Conservation (phyloP, 1,140 invertebrate species). For the Drosophila miranda region DNA sequence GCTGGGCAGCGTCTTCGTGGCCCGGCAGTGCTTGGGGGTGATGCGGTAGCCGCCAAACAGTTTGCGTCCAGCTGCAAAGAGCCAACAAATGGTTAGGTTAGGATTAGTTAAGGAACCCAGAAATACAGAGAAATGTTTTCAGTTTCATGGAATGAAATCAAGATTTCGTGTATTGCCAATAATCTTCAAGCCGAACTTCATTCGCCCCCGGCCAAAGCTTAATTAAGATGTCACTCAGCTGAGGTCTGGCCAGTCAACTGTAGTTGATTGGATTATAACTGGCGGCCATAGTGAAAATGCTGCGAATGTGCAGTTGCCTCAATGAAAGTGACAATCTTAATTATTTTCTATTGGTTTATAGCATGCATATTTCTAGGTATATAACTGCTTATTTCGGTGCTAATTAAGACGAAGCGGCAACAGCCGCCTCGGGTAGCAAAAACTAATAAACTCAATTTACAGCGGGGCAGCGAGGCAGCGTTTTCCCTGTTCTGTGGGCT, state of each 20-base stretch:
- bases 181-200: background rate
- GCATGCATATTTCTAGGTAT: constrained; percentile 4
- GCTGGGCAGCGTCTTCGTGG: constrained; percentile 84
- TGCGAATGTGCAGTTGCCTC: constrained; percentile 55
- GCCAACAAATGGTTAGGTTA: background rate
- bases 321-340: constrained; percentile 71
- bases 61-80: constrained; percentile 86
- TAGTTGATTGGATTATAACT: constrained; percentile 57
- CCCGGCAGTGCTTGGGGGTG: constrained; percentile 89
- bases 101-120: too few species aligned
- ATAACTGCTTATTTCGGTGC: constrained; percentile 42
- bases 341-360: constrained; percentile 9
- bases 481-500: constrained; percentile 48
- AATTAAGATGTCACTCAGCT: constrained; percentile 35
- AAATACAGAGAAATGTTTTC: background rate
- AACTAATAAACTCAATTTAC: constrained; percentile 72
- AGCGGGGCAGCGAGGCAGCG: constrained; percentile 9
- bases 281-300: constrained; percentile 56
- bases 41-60: constrained; percentile 93
- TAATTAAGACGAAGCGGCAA: constrained; percentile 47
- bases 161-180: constrained; percentile 17
- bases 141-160: background rate
- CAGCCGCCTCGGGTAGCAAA: constrained; percentile 32
- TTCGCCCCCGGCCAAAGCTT: constrained; percentile 18
- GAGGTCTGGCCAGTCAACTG: constrained; percentile 41